phyloP scores from a whole-genome alignment of 2,113 vertebrate species.

The Pristiophorus japonicus region DNA sequence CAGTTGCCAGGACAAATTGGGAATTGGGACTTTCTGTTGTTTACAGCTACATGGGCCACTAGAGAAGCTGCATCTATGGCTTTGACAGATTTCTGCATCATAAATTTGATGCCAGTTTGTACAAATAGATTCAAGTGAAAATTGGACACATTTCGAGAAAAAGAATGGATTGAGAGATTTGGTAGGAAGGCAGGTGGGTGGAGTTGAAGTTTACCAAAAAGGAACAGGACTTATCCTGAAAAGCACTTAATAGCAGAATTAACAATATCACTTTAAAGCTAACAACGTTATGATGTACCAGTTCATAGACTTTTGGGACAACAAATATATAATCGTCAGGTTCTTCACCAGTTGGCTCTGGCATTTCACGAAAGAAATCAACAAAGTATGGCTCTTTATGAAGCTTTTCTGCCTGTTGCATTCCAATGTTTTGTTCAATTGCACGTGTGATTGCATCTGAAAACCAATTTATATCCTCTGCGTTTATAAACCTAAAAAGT shows the following conservation, averaged over 20 bases:
- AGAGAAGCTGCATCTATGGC: not conserved
- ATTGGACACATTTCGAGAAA: not conserved
- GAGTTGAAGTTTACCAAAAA: not conserved
- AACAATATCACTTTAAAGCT: not conserved
- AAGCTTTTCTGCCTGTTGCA: conserved; percentile 38
- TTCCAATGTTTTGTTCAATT: conserved; percentile 52
- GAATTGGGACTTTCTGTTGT: not conserved
- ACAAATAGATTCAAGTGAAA: not conserved
- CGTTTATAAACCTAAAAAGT: conserved; percentile 54
- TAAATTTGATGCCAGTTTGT: not conserved
- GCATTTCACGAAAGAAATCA: conserved; percentile 62
- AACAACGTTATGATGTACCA: conserved; percentile 49
- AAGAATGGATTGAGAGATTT: not conserved
- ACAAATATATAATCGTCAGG: conserved; percentile 55
- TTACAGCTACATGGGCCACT: not conserved
- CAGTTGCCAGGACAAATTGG: not conserved
- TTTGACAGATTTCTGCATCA: not conserved
- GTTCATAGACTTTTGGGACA: conserved; percentile 63
- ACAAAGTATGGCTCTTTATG: conserved; percentile 58
- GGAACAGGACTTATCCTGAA: not conserved
- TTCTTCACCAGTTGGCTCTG: conserved; percentile 63
- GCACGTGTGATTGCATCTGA: conserved; percentile 45
- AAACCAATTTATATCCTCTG: conserved; percentile 62
- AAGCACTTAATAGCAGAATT: not conserved
- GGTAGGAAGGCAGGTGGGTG: not conserved